Conservation (phyloP, 2,797 vertebrate genomes). For the Oophaga sylvatica region DNA sequence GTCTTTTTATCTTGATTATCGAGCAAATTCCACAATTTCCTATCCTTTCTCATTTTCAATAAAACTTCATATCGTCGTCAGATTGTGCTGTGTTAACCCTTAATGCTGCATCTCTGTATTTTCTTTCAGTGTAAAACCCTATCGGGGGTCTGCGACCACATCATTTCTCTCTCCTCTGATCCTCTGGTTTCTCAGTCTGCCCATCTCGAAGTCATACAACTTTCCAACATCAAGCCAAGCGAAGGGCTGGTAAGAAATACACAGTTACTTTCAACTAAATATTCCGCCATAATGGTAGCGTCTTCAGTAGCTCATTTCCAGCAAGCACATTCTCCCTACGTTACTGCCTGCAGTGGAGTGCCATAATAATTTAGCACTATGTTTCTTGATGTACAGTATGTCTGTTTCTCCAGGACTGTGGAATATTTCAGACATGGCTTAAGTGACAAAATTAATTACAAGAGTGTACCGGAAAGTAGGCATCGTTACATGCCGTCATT, state of each 20-base stretch:
- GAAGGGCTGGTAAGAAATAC: slow-evolving; percentile 90
- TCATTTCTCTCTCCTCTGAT: slow-evolving; percentile 96
- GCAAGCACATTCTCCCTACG: slow-evolving; percentile 6
- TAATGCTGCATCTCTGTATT: background rate
- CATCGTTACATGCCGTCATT: background rate
- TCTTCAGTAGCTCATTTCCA: slow-evolving; percentile 23
- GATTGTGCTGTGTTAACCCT: slow-evolving; percentile 36
- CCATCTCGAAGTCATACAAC: slow-evolving; percentile 96
- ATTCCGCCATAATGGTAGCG: slow-evolving; percentile 57
- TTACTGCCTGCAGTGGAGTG: slow-evolving; percentile 8
- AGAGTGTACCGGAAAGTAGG: background rate
- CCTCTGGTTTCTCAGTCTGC: slow-evolving; percentile 97
- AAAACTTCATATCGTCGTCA: slow-evolving; percentile 48
- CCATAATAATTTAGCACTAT: slow-evolving; percentile 28
- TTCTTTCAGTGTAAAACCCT: slow-evolving; percentile 92
- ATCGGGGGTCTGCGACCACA: slow-evolving; percentile 96
- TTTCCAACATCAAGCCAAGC: slow-evolving; percentile 94
- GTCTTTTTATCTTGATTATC: slow-evolving; percentile 23
- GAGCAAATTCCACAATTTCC: background rate
- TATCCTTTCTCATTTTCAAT: slow-evolving; percentile 23
- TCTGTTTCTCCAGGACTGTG: slow-evolving; percentile 1
- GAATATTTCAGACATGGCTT: background rate
- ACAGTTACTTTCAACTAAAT: slow-evolving; percentile 69
- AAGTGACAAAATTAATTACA: slow-evolving; percentile 18
- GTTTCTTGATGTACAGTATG: background rate